Evolutionary conservation across 2,888 invertebrate species (phyloP).

Genomic region (Daptonema setosum): DNA sequence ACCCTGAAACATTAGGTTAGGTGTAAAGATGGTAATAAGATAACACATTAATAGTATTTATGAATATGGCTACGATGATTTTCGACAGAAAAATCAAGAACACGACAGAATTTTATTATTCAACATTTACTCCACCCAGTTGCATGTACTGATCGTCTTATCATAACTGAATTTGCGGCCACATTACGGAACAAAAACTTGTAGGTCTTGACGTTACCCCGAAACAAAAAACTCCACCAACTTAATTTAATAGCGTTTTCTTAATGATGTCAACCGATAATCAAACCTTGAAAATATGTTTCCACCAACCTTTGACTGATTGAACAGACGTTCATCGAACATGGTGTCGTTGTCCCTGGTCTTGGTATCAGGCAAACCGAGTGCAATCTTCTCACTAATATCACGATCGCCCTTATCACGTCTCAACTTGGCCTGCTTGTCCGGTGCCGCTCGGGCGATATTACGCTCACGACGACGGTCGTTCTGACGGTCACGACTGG

Average conservation of each 20-base stretch:
- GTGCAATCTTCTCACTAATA: conserved; percentile 90
- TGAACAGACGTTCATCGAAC: conserved; percentile 86
- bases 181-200: not conserved
- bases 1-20: conserved; percentile 26
- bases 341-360: conserved; percentile 29
- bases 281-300: too few relatives aligned
- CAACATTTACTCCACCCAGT: too few relatives aligned
- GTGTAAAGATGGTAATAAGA: conserved; percentile 3
- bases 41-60: too few relatives aligned
- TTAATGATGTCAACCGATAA: too few relatives aligned
- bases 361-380: conserved; percentile 66
- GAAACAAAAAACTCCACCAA: too few relatives aligned
- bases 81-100: too few relatives aligned
- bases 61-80: too few relatives aligned
- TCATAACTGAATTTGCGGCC: too few relatives aligned
- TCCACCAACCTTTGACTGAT: conserved; percentile 43
- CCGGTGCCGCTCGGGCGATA: conserved; percentile 72
- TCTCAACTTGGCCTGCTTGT: conserved; percentile 62
- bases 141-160: too few relatives aligned
- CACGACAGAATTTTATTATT: too few relatives aligned
- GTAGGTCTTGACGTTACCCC: too few relatives aligned
- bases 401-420: conserved; percentile 65
- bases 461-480: conserved; percentile 52
- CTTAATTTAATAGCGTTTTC: too few relatives aligned
- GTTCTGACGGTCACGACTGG: conserved; percentile 20